Percentiles rank a stretch among this genome's conserved stretches.
phyloP scores from a whole-genome alignment of 30 jellyfish, hydroid and myxozoan species.

The Calvadosia cruxmelitensis region DNA sequence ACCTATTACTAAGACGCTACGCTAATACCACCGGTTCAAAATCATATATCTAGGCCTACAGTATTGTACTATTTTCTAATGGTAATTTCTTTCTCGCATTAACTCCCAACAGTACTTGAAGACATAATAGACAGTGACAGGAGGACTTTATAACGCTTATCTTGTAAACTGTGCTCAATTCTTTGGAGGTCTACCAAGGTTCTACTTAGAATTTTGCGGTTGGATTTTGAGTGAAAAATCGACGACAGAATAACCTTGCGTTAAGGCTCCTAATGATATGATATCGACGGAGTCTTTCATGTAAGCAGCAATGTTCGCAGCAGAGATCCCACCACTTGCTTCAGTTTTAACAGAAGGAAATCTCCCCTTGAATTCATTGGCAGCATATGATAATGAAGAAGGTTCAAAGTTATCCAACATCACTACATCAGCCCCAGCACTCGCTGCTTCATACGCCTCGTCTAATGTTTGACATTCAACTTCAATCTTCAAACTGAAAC shows the following conservation, averaged over 20 bases:
- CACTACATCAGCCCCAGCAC: conserved; percentile 70
- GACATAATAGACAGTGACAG: no score
- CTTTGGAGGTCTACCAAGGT: no score
- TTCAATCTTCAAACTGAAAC: conserved; percentile 62
- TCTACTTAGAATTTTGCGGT: no score
- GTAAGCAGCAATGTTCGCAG: conserved; percentile 14
- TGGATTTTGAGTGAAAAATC: conserved; percentile 64
- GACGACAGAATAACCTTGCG: conserved; percentile 67
- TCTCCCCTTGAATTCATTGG: conserved; percentile 24
- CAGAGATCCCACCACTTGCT: conserved; percentile 75
- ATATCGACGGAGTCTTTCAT: conserved; percentile 69
- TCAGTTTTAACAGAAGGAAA: conserved; percentile 37
- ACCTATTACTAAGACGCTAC: no score
- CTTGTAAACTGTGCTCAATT: no score
- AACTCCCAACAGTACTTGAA: no score
- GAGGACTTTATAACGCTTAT: no score
- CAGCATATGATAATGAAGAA: conserved; percentile 29
- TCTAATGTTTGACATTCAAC: conserved; percentile 65
- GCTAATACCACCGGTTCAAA: no score
- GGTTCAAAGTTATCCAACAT: conserved; percentile 72
- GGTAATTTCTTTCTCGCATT: no score
- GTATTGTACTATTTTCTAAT: no score
- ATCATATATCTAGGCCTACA: no score
- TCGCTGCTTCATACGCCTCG: conserved; percentile 57
- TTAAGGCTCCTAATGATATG: conserved; percentile 45